phyloP scores from a whole-genome alignment of 2,113 vertebrate species.

The Entelurus aequoreus region DNA sequence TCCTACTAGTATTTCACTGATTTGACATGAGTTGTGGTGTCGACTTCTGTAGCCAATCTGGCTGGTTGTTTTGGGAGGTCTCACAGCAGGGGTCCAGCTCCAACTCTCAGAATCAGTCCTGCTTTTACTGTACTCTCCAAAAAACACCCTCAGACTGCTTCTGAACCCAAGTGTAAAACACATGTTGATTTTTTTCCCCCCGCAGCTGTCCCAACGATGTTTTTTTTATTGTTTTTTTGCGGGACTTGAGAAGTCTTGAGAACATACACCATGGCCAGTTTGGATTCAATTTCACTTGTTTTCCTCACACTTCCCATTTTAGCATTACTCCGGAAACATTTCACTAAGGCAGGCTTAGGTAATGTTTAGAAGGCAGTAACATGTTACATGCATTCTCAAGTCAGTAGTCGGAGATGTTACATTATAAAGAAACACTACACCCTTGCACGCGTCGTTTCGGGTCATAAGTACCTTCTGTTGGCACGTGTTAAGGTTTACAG shows the following conservation, averaged over 20 bases:
- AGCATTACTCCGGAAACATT: too few relatives aligned
- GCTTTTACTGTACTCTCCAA: constrained; percentile 44
- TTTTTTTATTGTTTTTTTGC: neutral
- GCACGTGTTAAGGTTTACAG: too few relatives aligned
- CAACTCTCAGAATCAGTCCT: constrained; percentile 29
- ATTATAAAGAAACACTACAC: too few relatives aligned
- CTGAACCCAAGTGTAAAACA: constrained; percentile 42
- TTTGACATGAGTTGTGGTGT: constrained; percentile 14
- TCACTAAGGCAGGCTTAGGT: too few relatives aligned
- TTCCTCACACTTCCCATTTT: neutral
- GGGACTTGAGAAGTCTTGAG: neutral
- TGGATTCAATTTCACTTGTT: neutral
- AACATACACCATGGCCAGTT: neutral
- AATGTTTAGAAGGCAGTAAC: too few relatives aligned
- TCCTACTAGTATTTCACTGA: constrained; percentile 16
- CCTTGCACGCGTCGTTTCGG: too few relatives aligned
- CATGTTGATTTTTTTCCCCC: constrained; percentile 32
- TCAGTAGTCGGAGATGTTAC: too few relatives aligned
- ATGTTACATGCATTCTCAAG: too few relatives aligned
- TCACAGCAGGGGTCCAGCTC: constrained; percentile 50
- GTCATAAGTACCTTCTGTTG: too few relatives aligned
- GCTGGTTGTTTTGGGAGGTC: constrained; percentile 48
- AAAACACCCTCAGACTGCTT: constrained; percentile 12
- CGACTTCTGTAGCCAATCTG: constrained; percentile 41
- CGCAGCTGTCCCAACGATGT: constrained; percentile 30